A percentile compares a stretch with the other conserved stretches of the same genome.
Conservation (phyloP, 2,113 vertebrate species). For the Periophthalmodon schlosseri region DNA sequence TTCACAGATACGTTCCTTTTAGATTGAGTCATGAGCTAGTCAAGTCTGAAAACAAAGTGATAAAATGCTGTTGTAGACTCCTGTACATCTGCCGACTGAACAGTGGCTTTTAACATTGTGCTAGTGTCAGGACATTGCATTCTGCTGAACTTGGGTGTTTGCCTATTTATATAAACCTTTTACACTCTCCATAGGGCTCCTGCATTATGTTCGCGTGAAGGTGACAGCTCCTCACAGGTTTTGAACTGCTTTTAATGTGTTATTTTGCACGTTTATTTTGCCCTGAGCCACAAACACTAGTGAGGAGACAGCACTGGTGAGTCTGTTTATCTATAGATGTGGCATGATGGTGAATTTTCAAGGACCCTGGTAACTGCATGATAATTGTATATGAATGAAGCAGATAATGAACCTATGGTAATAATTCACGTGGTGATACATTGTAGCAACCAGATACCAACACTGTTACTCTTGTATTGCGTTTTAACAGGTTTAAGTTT, state of each 20-base stretch:
- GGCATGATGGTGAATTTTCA: not conserved
- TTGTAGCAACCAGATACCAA: too few relatives aligned
- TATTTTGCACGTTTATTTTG: not conserved
- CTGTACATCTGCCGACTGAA: not conserved
- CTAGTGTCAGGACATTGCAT: conserved; percentile 23
- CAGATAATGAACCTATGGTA: too few relatives aligned
- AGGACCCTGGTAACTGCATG: not conserved
- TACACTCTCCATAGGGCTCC: not conserved
- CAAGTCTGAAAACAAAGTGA: not conserved
- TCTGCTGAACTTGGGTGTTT: conserved; percentile 38
- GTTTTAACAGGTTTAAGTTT: too few relatives aligned
- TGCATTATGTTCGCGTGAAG: not conserved
- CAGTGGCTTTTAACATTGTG: conserved; percentile 16
- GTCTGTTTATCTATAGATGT: not conserved
- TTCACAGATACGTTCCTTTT: too few relatives aligned
- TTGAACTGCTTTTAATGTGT: not conserved
- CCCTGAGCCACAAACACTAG: not conserved
- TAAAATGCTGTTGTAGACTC: conserved; percentile 8
- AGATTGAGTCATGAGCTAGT: not conserved
- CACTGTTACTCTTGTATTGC: too few relatives aligned
- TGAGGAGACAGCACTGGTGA: not conserved
- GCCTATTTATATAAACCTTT: conserved; percentile 38
- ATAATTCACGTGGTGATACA: too few relatives aligned
- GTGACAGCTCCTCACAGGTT: not conserved
- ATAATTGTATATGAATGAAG: too few relatives aligned